Evolutionary conservation across 2,113 vertebrate species (phyloP).

Genomic region (Cepphus grylle): DNA sequence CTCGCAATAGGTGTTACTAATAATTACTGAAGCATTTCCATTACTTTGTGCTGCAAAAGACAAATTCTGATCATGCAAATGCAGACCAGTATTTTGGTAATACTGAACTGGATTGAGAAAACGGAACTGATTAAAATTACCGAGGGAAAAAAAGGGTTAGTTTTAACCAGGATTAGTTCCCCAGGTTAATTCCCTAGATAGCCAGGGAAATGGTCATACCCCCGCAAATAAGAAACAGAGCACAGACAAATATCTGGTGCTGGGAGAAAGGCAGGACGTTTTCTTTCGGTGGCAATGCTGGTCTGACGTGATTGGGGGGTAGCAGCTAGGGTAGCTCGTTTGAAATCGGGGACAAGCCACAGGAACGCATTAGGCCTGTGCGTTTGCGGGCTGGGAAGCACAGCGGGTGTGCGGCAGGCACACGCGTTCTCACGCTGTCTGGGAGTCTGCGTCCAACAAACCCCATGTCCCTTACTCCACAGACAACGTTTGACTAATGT

Average conservation of each 20-base stretch:
- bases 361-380: accelerated
- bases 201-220: not conserved
- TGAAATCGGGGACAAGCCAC: not conserved
- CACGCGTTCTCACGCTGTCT: accelerated
- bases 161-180: not conserved
- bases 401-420: not conserved
- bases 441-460: no score
- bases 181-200: not conserved
- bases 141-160: not conserved
- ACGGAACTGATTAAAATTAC: no score
- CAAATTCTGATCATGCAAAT: not conserved
- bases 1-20: not conserved
- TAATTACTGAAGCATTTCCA: not conserved
- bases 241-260: not conserved
- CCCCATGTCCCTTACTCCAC: not conserved
- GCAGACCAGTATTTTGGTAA: not conserved
- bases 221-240: not conserved
- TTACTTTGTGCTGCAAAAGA: not conserved
- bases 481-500: not conserved
- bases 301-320: not conserved
- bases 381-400: not conserved
- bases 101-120: not conserved
- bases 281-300: not conserved
- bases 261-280: not conserved
- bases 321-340: not conserved